These are phyloP conservation scores for Diaphora mendica DNA, from an alignment of 2,888 invertebrate species.

Conservation along the genomic window DNA sequence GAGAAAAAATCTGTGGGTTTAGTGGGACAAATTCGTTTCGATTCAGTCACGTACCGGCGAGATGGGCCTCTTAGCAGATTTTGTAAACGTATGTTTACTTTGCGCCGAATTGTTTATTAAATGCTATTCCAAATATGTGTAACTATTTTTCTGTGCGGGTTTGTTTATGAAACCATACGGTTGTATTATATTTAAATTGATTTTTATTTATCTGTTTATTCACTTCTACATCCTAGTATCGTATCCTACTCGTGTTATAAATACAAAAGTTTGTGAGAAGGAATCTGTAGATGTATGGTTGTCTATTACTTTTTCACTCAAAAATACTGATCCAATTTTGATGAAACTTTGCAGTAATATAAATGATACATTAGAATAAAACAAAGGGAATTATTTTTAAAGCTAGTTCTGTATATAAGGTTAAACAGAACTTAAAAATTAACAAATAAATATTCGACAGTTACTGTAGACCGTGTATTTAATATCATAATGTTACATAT, in stretches of 20 bases:
- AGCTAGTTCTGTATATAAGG: background rate
- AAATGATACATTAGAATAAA: too few relatives aligned
- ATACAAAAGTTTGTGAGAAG: too few relatives aligned
- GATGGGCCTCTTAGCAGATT: conserved; percentile 82
- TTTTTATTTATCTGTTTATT: background rate
- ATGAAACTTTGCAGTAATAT: too few relatives aligned
- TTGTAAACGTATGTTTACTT: conserved; percentile 79
- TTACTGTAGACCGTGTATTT: too few relatives aligned
- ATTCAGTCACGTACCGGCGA: conserved; percentile 81
- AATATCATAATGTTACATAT: too few relatives aligned
- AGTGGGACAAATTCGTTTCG: conserved; percentile 82
- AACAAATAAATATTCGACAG: too few relatives aligned
- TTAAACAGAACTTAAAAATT: background rate
- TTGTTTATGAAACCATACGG: background rate
- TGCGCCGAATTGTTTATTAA: conserved; percentile 69
- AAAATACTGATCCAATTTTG: too few relatives aligned
- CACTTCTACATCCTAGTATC: background rate
- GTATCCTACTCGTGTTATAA: too few relatives aligned
- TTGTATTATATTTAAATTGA: background rate
- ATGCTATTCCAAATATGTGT: background rate
- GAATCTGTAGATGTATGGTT: too few relatives aligned
- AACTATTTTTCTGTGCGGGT: background rate
- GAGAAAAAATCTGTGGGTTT: conserved; percentile 81
- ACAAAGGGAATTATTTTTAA: too few relatives aligned
- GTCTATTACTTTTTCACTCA: too few relatives aligned